These are phyloP conservation scores for Pogonophryne albipinna DNA, from an alignment of 2,797 vertebrate genomes.

Conservation along the genomic window DNA sequence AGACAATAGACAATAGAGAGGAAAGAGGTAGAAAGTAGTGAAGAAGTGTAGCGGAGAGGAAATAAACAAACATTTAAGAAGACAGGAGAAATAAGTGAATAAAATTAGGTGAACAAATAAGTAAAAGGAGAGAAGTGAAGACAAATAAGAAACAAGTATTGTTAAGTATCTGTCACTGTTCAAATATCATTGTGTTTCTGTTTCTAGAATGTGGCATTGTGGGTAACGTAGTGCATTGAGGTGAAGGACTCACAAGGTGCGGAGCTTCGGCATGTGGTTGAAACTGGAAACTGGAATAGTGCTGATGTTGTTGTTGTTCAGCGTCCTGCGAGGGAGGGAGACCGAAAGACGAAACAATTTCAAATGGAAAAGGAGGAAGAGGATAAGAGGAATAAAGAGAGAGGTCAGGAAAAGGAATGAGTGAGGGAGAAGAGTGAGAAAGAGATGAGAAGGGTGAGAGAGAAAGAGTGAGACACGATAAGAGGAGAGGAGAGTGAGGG, in stretches of 20 bases:
- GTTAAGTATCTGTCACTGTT: not conserved
- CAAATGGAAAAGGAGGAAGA: too few species aligned
- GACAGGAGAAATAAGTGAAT: not conserved
- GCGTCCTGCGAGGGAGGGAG: slow-evolving; percentile 82
- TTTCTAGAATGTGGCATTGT: slow-evolving; percentile 1
- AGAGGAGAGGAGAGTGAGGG: too few species aligned
- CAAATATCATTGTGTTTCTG: not conserved
- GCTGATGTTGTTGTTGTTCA: slow-evolving; percentile 99
- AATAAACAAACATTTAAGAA: not conserved
- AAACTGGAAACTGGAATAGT: slow-evolving; percentile 97
- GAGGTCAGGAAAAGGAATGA: too few species aligned
- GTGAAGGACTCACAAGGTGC: slow-evolving; percentile 92
- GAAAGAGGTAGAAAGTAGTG: not conserved
- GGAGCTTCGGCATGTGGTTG: slow-evolving; percentile 98
- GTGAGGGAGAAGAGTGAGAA: not conserved
- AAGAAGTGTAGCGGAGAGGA: not conserved
- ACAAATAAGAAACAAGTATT: not conserved
- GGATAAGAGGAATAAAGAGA: too few species aligned
- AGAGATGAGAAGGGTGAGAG: not conserved
- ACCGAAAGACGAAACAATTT: rapidly evolving
- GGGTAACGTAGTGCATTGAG: slow-evolving; percentile 12
- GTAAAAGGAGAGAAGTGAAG: not conserved
- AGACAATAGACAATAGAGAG: too few species aligned
- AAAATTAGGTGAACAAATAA: not conserved
- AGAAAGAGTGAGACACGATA: too few species aligned